A percentile compares a stretch with the other conserved stretches of the same genome.
These are phyloP conservation scores for Mobula birostris DNA, from an alignment of 2,113 vertebrate genomes.

Conservation along the genomic window DNA sequence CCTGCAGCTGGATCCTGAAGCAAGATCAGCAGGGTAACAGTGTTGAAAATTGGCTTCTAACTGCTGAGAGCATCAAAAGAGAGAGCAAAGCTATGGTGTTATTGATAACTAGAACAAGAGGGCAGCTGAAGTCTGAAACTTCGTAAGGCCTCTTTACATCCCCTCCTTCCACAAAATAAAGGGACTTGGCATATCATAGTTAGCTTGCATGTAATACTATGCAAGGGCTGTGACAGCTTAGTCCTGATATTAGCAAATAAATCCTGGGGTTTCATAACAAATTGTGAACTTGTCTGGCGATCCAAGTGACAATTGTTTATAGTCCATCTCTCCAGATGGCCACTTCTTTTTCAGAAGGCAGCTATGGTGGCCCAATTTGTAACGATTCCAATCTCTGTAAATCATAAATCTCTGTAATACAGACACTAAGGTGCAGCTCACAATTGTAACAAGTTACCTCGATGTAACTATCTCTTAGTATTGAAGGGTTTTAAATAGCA, in stretches of 20 bases:
- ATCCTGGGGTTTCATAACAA: neutral
- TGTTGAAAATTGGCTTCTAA: constrained; percentile 6
- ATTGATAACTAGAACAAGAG: constrained; percentile 21
- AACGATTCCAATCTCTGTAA: neutral
- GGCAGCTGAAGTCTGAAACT: neutral
- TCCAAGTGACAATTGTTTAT: neutral
- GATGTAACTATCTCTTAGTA: neutral
- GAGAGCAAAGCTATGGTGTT: neutral
- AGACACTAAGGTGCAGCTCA: neutral
- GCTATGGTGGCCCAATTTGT: too few relatives aligned
- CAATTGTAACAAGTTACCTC: neutral
- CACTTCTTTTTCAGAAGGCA: too few relatives aligned
- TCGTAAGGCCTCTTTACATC: neutral
- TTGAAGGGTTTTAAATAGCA: too few relatives aligned
- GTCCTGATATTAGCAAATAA: neutral
- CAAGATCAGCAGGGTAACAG: neutral
- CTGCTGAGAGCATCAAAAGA: neutral
- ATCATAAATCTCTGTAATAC: too few relatives aligned
- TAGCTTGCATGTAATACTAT: neutral
- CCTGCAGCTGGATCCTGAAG: constrained; percentile 23
- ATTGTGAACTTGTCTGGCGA: neutral
- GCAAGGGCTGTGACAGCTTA: neutral
- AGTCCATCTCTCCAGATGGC: neutral
- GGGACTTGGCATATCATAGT: neutral
- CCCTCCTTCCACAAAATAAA: constrained; percentile 26